Conservation (phyloP, 2,113 vertebrate species). For the Suncus etruscus region DNA sequence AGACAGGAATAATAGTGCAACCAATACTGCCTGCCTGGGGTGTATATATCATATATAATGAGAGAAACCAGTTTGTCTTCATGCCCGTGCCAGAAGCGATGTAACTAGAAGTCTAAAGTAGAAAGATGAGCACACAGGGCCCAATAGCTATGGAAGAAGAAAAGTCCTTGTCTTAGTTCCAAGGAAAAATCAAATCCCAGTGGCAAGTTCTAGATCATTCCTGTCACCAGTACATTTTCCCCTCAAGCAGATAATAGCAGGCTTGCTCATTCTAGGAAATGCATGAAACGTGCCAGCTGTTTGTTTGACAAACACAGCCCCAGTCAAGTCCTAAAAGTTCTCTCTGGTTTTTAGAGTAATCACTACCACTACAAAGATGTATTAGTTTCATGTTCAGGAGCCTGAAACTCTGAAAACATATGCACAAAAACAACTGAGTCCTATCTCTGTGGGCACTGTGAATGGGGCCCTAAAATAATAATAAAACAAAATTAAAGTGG, state of each 20-base stretch:
- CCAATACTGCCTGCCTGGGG: not conserved
- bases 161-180: not conserved
- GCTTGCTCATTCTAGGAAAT: not conserved
- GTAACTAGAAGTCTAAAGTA: not conserved
- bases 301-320: not conserved
- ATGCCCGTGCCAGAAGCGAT: not conserved
- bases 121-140: not conserved
- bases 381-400: too few species aligned
- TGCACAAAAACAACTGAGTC: too few species aligned
- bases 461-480: too few species aligned
- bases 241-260: not conserved
- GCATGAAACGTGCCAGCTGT: not conserved
- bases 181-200: not conserved
- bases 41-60: not conserved
- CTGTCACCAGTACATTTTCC: not conserved
- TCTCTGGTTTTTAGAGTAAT: not conserved
- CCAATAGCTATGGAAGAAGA: not conserved
- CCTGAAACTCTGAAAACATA: too few species aligned
- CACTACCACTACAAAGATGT: too few species aligned
- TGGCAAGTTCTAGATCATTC: not conserved
- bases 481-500: too few species aligned
- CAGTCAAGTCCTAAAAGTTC: not conserved
- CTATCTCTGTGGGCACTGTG: too few species aligned
- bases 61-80: conserved; percentile 30
- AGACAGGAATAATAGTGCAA: not conserved